These are phyloP conservation scores for Tipula vernalis DNA, from an alignment of 2,888 invertebrate species.

Conservation along the genomic window DNA sequence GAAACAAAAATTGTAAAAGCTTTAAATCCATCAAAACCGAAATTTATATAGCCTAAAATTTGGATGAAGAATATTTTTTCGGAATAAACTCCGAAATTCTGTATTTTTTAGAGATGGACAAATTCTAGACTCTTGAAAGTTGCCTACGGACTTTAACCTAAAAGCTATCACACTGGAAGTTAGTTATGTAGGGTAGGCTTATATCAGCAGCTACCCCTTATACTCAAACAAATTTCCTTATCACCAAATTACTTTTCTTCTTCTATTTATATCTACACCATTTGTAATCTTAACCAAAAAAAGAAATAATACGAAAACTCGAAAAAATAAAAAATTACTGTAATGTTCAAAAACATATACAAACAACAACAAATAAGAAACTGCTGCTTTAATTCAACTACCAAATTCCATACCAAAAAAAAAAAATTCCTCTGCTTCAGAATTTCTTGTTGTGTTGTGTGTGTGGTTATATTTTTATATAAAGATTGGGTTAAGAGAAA, in stretches of 20 bases:
- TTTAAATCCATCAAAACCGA: no score
- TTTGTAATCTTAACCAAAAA: background rate
- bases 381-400: background rate
- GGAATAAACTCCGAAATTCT: no score
- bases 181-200: background rate
- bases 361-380: background rate
- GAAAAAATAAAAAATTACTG: background rate
- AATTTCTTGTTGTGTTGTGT: background rate
- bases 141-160: no score
- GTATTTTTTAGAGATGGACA: no score
- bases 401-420: background rate
- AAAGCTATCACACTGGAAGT: no score
- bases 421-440: no score
- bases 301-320: background rate
- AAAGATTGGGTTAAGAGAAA: background rate
- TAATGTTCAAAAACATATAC: background rate
- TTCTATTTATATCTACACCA: background rate
- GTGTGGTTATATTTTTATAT: background rate
- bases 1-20: no score
- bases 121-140: no score
- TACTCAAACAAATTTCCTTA: background rate
- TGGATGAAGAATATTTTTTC: no score
- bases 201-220: background rate
- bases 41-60: no score
- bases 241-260: background rate